Conservation (phyloP, 2,888 invertebrate species). For the Trissoscelio sp. region DNA sequence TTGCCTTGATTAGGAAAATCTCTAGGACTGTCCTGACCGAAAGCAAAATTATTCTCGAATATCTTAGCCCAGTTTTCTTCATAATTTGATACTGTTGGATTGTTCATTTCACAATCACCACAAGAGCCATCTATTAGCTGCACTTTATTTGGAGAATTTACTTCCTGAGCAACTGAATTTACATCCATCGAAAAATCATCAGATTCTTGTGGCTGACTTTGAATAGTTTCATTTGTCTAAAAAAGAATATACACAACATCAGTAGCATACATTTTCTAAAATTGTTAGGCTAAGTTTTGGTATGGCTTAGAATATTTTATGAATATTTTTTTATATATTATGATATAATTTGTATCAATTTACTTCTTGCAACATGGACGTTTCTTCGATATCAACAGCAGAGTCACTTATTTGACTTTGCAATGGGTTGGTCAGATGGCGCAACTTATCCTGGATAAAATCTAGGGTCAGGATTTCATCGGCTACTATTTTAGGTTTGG, state of each 20-base stretch:
- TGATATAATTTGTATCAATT: no score
- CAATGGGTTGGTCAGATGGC: neutral
- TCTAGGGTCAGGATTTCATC: neutral
- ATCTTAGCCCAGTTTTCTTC: slow-evolving; percentile 64
- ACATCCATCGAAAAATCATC: neutral
- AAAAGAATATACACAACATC: neutral
- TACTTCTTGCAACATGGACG: no score
- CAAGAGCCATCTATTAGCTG: neutral
- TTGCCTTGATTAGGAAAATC: neutral
- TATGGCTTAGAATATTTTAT: no score
- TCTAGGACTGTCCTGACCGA: slow-evolving; percentile 52
- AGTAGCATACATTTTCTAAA: neutral
- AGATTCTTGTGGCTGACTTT: neutral
- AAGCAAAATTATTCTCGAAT: slow-evolving; percentile 67
- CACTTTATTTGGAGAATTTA: neutral
- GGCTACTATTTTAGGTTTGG: slow-evolving; percentile 1
- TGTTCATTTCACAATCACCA: neutral
- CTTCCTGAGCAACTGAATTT: neutral
- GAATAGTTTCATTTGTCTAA: neutral
- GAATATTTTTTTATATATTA: no score
- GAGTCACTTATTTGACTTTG: no score
- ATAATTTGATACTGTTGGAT: slow-evolving; percentile 9
- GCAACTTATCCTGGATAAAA: slow-evolving; percentile 4
- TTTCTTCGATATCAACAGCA: no score
- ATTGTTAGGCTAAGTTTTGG: no score